These are phyloP conservation scores for Brienomyrus longianalis DNA, from an alignment of 2,113 vertebrate species.

Conservation along the genomic window DNA sequence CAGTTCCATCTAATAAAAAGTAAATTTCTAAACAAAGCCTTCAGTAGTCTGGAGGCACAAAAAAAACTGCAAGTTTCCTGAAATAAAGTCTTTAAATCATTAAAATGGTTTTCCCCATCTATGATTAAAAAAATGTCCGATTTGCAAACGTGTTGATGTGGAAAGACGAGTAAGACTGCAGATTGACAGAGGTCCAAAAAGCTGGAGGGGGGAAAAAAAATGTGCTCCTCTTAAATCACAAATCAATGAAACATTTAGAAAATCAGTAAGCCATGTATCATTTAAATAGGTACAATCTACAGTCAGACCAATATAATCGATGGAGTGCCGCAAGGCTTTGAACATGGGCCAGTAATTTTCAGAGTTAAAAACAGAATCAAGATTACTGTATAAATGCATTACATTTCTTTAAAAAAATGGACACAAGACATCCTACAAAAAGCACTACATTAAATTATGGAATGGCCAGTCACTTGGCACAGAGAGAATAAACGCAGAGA, in stretches of 20 bases:
- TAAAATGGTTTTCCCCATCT: neutral
- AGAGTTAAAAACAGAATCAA: neutral
- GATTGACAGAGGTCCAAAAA: neutral
- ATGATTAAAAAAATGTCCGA: neutral
- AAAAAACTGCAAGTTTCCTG: neutral
- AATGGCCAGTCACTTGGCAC: neutral
- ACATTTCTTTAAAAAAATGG: neutral
- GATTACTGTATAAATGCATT: neutral
- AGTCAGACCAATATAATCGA: neutral
- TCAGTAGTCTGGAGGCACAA: neutral
- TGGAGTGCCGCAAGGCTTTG: neutral
- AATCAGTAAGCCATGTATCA: neutral
- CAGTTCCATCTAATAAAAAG: neutral
- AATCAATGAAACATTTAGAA: neutral
- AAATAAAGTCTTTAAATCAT: slow-evolving; percentile 7
- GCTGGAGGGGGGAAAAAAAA: neutral
- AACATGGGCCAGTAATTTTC: neutral
- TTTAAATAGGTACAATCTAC: neutral
- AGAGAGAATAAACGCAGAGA: neutral
- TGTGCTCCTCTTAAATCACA: neutral
- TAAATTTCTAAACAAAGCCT: neutral
- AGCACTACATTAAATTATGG: neutral
- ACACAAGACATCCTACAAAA: neutral
- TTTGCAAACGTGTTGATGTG: slow-evolving; percentile 2
- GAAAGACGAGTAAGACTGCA: neutral